Base-by-base conservation (phyloP, 2,113 vertebrate species). In the Saguinus imperator region DNA sequence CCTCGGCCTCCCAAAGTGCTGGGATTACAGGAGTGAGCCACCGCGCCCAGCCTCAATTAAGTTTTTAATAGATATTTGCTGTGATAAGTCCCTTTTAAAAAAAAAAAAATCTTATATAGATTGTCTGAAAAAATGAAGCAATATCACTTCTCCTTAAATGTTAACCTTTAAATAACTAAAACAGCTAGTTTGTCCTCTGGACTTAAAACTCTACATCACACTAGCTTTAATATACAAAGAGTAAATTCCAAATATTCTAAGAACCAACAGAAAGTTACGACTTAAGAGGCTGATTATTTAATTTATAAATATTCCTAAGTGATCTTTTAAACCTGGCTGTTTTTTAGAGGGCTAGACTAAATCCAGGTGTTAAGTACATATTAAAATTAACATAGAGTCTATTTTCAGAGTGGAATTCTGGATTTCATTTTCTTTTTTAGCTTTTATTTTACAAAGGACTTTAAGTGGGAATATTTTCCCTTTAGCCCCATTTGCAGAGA, bases 401-500 rank as follows among this genome's bases (percentile, higher is more conserved):
- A 79, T 14, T 58, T 48, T 91, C 72, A 79, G 57, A n/a, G 14
- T 75, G 4, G 79, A 79, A 84, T 32, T 91, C 61, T 89, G 48
- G 25, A 35, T 88, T 73, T 87, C 45, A 29, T 27, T 84, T 94
- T 43, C 32, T 37, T 93, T 64, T 87, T 61, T 72, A 20, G 75
- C 14, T 72, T 84, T 91, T 73, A 91, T 68, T 96, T 94, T 89
- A 89, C 32, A 43, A 66, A 76, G 80, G 43, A 55, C 79, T 96
- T 85, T 94, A 86, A 79, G 68, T 58, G 45, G 8, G 25, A 6
- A 14, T 40, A 48, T 55, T 80, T 93, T 68, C 68, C 81, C 7
- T 68, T 80, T 29, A 32, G 70, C 5, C n/a, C 21, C 81, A 50
- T 50, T 61, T 81, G n/a, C 27, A 81, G 20, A 94, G 90, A 70